These are phyloP conservation scores for Tipula unca DNA, from an alignment of 2,888 invertebrate species.

Conservation along the genomic window DNA sequence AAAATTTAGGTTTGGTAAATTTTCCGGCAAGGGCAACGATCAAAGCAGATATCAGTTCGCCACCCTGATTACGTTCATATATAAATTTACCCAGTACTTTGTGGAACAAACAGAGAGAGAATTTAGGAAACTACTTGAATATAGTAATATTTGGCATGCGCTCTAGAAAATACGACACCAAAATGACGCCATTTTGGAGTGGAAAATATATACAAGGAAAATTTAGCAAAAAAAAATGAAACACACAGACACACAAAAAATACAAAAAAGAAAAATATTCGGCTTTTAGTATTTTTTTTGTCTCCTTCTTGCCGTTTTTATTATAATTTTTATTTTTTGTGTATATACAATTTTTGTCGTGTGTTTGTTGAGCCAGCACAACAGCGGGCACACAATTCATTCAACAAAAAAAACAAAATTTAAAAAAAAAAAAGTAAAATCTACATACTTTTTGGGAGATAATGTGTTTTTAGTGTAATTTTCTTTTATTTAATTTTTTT, in stretches of 20 bases:
- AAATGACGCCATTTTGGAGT: not conserved
- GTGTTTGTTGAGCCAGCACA: not conserved
- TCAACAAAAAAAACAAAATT: not conserved
- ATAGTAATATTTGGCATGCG: slow-evolving; percentile 1
- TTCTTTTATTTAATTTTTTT: not conserved
- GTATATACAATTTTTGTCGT: not conserved
- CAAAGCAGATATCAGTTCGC: not conserved
- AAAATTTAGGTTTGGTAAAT: not conserved
- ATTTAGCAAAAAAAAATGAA: not conserved
- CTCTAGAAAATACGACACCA: not conserved
- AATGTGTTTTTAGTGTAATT: not conserved
- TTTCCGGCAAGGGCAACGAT: not conserved
- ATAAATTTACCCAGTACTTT: not conserved
- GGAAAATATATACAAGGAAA: not conserved
- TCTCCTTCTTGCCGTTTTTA: not conserved
- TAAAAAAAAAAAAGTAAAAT: not conserved
- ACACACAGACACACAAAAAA: not conserved
- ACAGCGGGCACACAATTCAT: not conserved
- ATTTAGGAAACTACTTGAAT: not conserved
- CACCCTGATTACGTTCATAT: not conserved
- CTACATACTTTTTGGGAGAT: not conserved
- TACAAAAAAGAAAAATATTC: not conserved
- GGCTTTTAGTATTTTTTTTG: not conserved
- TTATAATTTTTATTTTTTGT: not conserved
- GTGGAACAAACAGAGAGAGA: not conserved